phyloP scores from a whole-genome alignment of 2,113 vertebrate genomes.

The Ciconia boyciana region DNA sequence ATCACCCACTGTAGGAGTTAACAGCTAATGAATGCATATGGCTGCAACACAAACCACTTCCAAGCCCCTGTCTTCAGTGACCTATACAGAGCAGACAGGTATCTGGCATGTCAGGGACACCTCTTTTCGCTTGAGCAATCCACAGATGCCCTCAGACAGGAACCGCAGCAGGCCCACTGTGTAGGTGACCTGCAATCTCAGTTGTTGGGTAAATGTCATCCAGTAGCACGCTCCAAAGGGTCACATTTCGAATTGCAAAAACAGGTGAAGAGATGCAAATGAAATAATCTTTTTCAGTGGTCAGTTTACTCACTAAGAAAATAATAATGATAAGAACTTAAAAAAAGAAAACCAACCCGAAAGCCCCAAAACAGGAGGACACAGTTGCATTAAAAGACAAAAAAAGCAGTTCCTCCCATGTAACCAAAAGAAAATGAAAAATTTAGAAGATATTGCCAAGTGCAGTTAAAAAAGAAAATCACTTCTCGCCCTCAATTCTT shows the following conservation, averaged over 20 bases:
- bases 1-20: background rate
- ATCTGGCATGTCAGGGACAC: background rate
- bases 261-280: background rate
- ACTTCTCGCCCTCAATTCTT: background rate
- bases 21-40: rapidly evolving
- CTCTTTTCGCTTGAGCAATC: background rate
- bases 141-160: background rate
- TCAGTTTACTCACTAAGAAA: background rate
- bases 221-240: background rate
- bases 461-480: background rate
- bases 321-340: background rate
- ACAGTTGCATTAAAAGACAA: background rate
- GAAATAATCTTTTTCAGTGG: background rate
- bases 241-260: background rate
- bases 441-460: background rate
- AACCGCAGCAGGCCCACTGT: background rate
- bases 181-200: background rate
- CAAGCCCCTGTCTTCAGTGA: background rate
- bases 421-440: background rate
- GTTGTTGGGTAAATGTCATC: background rate
- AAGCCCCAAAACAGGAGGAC: background rate
- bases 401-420: background rate
- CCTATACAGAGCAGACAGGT: background rate
- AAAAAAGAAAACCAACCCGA: background rate
- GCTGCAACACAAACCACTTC: background rate